These are phyloP conservation scores for Scaptodrosophila latifasciaeformis DNA, from an alignment of 2,888 invertebrate genomes.

Conservation along the genomic window DNA sequence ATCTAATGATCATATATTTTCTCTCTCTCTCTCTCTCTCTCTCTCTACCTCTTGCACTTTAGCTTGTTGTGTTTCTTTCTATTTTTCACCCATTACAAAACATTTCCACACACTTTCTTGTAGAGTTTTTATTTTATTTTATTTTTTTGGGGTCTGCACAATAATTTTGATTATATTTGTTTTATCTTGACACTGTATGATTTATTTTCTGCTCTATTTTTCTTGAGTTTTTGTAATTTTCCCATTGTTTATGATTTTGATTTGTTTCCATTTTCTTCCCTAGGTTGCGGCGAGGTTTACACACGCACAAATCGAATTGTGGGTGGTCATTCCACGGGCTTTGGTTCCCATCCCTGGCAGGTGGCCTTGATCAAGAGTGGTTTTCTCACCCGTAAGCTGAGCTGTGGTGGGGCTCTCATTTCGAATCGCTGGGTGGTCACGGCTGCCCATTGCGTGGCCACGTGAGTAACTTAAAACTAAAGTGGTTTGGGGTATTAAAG, in stretches of 20 bases:
- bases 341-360: slow-evolving; percentile 96
- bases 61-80: slow-evolving; percentile 2
- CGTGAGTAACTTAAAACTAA: slow-evolving; percentile 79
- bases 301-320: slow-evolving; percentile 92
- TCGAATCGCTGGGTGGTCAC: slow-evolving; percentile 95
- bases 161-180: no score
- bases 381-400: slow-evolving; percentile 90
- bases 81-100: slow-evolving; percentile 1
- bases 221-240: no score
- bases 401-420: slow-evolving; percentile 92
- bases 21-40: slow-evolving; percentile 5
- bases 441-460: slow-evolving; percentile 93
- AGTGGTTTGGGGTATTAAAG: background rate
- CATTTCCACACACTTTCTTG: background rate
- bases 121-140: slow-evolving; percentile 7
- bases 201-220: slow-evolving; percentile 3
- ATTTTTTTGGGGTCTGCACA: no score
- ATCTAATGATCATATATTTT: slow-evolving; percentile 11
- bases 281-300: slow-evolving; percentile 93
- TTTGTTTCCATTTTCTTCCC: slow-evolving; percentile 51
- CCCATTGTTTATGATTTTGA: slow-evolving; percentile 1
- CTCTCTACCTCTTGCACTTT: background rate
- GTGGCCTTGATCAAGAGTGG: slow-evolving; percentile 94
- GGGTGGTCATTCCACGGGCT: slow-evolving; percentile 92
- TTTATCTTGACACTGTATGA: background rate